Base-by-base conservation (phyloP, 2,888 invertebrate species). In the Chrysina gloriosa region DNA sequence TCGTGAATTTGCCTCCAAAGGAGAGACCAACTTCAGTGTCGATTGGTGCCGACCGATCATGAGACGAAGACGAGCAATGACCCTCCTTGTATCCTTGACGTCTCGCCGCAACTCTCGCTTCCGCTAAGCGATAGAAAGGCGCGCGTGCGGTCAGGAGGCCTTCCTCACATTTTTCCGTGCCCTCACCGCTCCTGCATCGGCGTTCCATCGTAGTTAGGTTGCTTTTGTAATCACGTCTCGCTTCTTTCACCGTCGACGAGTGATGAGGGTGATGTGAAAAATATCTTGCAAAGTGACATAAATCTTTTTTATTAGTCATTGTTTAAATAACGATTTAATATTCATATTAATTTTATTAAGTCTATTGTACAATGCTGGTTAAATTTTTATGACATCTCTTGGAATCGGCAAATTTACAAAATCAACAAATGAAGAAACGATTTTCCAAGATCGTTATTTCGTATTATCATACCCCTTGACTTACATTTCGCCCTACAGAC, bases 41-140 rank as follows among this genome's bases (percentile, higher is more conserved):
- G 42, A 61, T 61, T 25, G 25, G 58, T 61, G 25, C 50, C 50
- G 64, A n/a, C 39, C 64, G 64, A 50, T 50, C 50, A 36, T 50
- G 36, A 65, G 64, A 65, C 52, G 39, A 61, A 50, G 66, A 67
- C 69, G 71, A 67, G 68, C 72, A 71, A 70, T 72, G 72, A 72
- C 69, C 72, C 70, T 70, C 67, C 61, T 66, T 54, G 72, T 70
- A 73, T 72, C 71, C 72, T 70, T 69, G 69, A 65, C 69, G 70
- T 72, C 72, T 73, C 71, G 74, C 72, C 72, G 65, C 48, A 69
- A 61, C 58, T 68, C 67, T 69, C 63, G 72, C 69, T 72, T 72
- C 72, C 71, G 71, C 71, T 63, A 65, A 61, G 67, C 63, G 52
- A 54, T 67, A 64, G 70, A 63, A 42, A 69, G 69, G 42, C 69